Percentiles rank a stretch among this genome's conserved stretches.
These are phyloP conservation scores for Tipula vernalis DNA, from an alignment of 2,888 invertebrate genomes.

Conservation along the genomic window DNA sequence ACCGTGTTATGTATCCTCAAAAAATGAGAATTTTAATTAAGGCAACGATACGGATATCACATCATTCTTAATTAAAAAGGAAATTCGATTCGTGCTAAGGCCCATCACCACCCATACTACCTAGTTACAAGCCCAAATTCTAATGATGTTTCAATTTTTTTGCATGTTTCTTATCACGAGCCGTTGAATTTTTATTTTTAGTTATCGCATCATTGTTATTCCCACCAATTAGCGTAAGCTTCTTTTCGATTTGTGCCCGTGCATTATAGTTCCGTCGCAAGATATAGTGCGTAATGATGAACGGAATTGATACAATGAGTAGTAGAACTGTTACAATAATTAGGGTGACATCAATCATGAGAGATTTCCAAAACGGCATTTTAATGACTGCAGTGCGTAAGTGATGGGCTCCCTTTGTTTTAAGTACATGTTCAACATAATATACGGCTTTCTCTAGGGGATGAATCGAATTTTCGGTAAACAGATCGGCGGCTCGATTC, in stretches of 20 bases:
- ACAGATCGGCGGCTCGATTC: conserved; percentile 18
- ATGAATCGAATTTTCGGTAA: conserved; percentile 21
- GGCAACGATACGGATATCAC: background rate
- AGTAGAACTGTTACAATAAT: conserved; percentile 27
- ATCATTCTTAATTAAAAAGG: background rate
- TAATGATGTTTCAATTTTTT: background rate
- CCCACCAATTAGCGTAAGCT: background rate
- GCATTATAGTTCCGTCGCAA: conserved; percentile 21
- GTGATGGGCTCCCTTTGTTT: conserved; percentile 27
- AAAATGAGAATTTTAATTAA: background rate
- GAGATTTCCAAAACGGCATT: conserved; percentile 28
- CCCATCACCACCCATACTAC: background rate
- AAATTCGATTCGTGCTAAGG: background rate
- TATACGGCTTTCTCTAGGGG: conserved; percentile 26
- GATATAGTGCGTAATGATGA: conserved; percentile 28
- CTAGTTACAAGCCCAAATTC: background rate
- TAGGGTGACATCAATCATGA: conserved; percentile 30
- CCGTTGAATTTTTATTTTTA: background rate
- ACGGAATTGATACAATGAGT: conserved; percentile 30
- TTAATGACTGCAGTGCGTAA: conserved; percentile 30
- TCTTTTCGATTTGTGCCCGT: background rate
- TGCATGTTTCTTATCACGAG: background rate
- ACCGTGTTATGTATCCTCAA: background rate
- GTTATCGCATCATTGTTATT: background rate
- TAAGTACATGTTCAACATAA: conserved; percentile 30